Percentiles rank a stretch among this genome's conserved stretches.
These are phyloP conservation scores for Ophion obscuratus DNA, from an alignment of 2,888 invertebrate species.

Conservation along the genomic window DNA sequence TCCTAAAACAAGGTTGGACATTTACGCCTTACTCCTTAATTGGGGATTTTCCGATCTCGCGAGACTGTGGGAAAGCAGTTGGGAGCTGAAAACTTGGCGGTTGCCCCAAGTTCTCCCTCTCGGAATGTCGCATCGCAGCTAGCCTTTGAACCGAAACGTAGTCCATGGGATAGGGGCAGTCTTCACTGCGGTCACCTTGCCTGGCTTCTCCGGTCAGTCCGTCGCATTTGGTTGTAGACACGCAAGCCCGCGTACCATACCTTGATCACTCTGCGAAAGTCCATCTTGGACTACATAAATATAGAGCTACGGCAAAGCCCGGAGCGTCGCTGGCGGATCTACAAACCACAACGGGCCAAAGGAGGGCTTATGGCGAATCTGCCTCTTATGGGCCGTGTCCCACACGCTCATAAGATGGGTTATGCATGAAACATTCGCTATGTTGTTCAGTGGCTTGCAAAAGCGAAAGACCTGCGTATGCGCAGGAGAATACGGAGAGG, in stretches of 20 bases:
- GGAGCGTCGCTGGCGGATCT: slow-evolving; percentile 3
- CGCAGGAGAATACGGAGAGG: not conserved
- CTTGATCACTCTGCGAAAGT: slow-evolving; percentile 9
- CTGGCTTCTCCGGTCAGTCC: not conserved
- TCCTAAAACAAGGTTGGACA: not conserved
- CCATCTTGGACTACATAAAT: slow-evolving; percentile 47
- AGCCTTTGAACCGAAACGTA: not conserved
- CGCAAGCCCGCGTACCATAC: not conserved
- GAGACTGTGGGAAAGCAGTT: not conserved
- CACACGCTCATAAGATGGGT: slow-evolving; percentile 32
- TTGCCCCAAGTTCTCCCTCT: not conserved
- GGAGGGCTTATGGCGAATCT: slow-evolving; percentile 25
- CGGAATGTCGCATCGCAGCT: not conserved
- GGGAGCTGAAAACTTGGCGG: not conserved
- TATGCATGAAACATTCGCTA: slow-evolving; percentile 57
- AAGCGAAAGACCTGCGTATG: not conserved
- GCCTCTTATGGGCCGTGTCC: slow-evolving; percentile 1
- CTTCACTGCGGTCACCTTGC: not conserved
- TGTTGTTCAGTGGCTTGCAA: slow-evolving; percentile 7
- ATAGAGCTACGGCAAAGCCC: slow-evolving; percentile 24
- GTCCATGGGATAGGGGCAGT: not conserved
- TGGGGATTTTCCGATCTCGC: not conserved
- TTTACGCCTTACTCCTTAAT: not conserved
- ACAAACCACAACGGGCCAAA: slow-evolving; percentile 36
- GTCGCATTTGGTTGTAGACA: not conserved